Conservation (phyloP, 2,797 vertebrate species). For the Fratercula arctica region DNA sequence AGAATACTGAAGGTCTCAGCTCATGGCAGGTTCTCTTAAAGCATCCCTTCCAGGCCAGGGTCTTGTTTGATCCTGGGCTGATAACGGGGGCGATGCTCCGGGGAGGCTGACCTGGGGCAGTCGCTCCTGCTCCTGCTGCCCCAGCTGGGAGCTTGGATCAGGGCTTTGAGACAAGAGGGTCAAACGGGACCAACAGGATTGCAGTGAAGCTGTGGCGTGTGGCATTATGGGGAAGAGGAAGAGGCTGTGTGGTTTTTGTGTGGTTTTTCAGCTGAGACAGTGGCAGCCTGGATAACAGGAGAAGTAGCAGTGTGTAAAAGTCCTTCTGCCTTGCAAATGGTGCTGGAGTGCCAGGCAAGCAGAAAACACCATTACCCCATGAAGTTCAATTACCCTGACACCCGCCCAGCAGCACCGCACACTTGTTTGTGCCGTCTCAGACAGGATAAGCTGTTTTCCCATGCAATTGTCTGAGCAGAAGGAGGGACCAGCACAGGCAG, state of each 20-base stretch:
- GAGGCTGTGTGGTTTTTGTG: neutral
- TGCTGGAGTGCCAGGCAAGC: neutral
- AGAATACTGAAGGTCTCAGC: neutral
- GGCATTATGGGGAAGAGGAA: rapidly evolving
- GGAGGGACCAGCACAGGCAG: neutral
- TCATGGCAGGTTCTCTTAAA: neutral
- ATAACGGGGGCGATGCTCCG: rapidly evolving
- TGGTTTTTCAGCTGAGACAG: neutral
- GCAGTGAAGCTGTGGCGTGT: rapidly evolving
- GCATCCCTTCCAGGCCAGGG: neutral
- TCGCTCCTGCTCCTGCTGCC: neutral
- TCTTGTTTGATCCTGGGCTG: too few species aligned
- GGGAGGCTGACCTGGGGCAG: neutral
- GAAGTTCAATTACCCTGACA: neutral
- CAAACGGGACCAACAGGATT: rapidly evolving
- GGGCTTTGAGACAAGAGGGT: neutral
- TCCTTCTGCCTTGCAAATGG: neutral
- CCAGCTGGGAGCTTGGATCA: neutral
- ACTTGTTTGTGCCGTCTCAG: neutral
- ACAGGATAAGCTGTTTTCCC: neutral
- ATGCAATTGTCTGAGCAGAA: neutral
- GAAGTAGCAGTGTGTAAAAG: neutral
- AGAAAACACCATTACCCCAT: rapidly evolving
- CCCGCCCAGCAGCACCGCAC: rapidly evolving
- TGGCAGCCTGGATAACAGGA: rapidly evolving